These are phyloP conservation scores for Xenopus tropicalis DNA, from an alignment of 2,113 vertebrate genomes.

Conservation along the genomic window UCB_Xtro_10.0 CM004451.2:58151001-58151500, in stretches of 20 bases:
- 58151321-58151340: too few relatives aligned
- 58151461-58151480: too few relatives aligned
- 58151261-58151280: background rate
- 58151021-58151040: slow-evolving; percentile 13
- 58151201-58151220: background rate
- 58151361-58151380: too few relatives aligned
- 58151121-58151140: slow-evolving; percentile 19
- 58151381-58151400: slow-evolving; percentile 32
- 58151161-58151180: background rate
- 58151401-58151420: slow-evolving; percentile 37
- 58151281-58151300: background rate
- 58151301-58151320: background rate
- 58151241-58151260: slow-evolving; percentile 2
- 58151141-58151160: slow-evolving; percentile 7
- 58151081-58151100: slow-evolving; percentile 34
- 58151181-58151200: background rate
- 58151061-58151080: slow-evolving; percentile 45
- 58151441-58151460: slow-evolving; percentile 37
- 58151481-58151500: too few relatives aligned
- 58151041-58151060: background rate
- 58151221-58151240: slow-evolving; percentile 5
- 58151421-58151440: slow-evolving; percentile 2
- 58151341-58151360: too few relatives aligned
- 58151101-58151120: slow-evolving; percentile 34
- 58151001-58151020: slow-evolving; percentile 34